phyloP scores from a whole-genome alignment of 2,113 vertebrate species.

The Meriones unguiculatus region DNA sequence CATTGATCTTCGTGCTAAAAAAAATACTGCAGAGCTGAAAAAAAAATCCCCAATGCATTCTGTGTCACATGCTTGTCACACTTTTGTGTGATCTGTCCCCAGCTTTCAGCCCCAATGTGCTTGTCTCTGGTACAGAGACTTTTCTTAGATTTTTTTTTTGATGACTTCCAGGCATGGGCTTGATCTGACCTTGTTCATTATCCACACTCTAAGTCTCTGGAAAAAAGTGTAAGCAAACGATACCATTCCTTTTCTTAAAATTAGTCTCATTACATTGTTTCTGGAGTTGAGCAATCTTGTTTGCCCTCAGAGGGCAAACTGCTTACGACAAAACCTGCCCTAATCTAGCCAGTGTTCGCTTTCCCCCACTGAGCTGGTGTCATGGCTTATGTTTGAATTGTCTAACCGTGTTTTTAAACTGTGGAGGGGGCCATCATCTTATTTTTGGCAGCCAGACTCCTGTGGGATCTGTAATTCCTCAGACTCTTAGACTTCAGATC shows the following conservation, averaged over 20 bases:
- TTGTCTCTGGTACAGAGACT: not conserved
- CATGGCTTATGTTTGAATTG: not conserved
- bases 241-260: constrained; percentile 53
- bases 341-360: not conserved
- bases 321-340: constrained; percentile 26
- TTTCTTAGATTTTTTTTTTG: not conserved
- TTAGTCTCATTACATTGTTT: constrained; percentile 26
- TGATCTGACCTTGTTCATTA: constrained; percentile 7
- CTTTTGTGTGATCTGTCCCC: not conserved
- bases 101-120: not conserved
- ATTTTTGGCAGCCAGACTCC: not conserved
- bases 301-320: constrained; percentile 47
- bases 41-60: not conserved
- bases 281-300: constrained; percentile 7
- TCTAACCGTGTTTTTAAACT: not conserved
- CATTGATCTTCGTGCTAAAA: not conserved
- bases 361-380: not conserved
- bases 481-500: constrained; percentile 6
- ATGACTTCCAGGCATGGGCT: not conserved
- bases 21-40: not conserved
- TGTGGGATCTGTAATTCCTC: constrained; percentile 43
- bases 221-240: constrained; percentile 34
- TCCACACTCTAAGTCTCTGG: not conserved
- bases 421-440: not conserved
- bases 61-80: not conserved